These are phyloP conservation scores for Tenthredo notha DNA, from an alignment of 2,888 invertebrate species.

Conservation along the genomic window DNA sequence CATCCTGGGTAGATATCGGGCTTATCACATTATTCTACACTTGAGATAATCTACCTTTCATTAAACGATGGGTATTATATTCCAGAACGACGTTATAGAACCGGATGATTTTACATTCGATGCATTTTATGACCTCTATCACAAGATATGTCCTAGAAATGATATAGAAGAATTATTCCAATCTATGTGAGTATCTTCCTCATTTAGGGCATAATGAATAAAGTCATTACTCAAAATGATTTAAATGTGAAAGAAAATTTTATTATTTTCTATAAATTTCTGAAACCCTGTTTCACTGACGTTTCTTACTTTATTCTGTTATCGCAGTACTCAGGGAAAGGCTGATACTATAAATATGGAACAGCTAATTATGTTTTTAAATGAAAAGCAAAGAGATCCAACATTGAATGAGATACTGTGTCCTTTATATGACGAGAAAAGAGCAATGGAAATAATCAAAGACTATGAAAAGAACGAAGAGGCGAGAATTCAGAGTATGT, in stretches of 20 bases:
- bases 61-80: constrained; percentile 59
- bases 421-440: constrained; percentile 96
- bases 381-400: constrained; percentile 98
- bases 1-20: background rate
- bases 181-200: constrained; percentile 89
- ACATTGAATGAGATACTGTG: constrained; percentile 99
- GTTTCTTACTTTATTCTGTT: constrained; percentile 44
- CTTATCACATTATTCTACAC: background rate
- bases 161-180: constrained; percentile 99
- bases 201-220: background rate
- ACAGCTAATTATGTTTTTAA: constrained; percentile 95
- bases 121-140: constrained; percentile 98
- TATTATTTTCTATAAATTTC: background rate
- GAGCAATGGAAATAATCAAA: constrained; percentile 94
- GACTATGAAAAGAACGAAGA: constrained; percentile 95
- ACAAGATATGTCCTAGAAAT: constrained; percentile 98
- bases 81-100: constrained; percentile 95
- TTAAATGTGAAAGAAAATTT: background rate
- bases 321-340: constrained; percentile 91
- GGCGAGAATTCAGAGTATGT: constrained; percentile 85
- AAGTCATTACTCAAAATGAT: background rate
- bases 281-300: background rate
- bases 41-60: constrained; percentile 1
- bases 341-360: constrained; percentile 91
- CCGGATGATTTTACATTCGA: constrained; percentile 97